Conservation (phyloP, 2,797 vertebrate species). For the Notolepis coatsorum region DNA sequence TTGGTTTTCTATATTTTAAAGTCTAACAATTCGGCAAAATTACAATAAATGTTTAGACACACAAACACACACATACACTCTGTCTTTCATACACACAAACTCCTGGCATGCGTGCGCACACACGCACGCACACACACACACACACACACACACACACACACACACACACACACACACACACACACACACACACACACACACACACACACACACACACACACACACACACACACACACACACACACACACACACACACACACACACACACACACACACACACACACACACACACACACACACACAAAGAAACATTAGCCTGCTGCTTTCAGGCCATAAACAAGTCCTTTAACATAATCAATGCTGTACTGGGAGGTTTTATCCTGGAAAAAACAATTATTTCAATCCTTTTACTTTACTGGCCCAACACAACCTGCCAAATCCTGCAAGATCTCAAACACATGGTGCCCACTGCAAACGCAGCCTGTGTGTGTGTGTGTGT, state of each 20-base stretch:
- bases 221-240: background rate
- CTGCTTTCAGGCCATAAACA: constrained; percentile 40
- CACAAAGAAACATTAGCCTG: constrained; percentile 21
- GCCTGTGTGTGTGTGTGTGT: constrained; percentile 3
- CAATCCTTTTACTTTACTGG: constrained; percentile 43
- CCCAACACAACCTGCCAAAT: constrained; percentile 54
- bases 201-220: background rate
- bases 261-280: constrained; percentile 6
- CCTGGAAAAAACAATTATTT: constrained; percentile 42
- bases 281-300: background rate
- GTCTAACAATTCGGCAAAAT: constrained; percentile 10
- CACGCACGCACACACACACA: background rate
- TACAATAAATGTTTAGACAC: background rate
- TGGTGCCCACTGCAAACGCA: constrained; percentile 20
- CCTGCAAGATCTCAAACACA: constrained; percentile 59
- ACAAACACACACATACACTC: background rate
- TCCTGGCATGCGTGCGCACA: background rate
- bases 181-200: background rate
- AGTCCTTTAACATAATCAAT: constrained; percentile 46
- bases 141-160: background rate
- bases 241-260: constrained; percentile 28
- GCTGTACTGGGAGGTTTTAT: constrained; percentile 23
- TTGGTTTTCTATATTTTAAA: constrained; percentile 1
- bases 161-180: background rate
- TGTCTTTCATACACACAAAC: too few species aligned